Base-by-base conservation (phyloP, 2,113 vertebrate genomes). In the Casuarius casuarius region DNA sequence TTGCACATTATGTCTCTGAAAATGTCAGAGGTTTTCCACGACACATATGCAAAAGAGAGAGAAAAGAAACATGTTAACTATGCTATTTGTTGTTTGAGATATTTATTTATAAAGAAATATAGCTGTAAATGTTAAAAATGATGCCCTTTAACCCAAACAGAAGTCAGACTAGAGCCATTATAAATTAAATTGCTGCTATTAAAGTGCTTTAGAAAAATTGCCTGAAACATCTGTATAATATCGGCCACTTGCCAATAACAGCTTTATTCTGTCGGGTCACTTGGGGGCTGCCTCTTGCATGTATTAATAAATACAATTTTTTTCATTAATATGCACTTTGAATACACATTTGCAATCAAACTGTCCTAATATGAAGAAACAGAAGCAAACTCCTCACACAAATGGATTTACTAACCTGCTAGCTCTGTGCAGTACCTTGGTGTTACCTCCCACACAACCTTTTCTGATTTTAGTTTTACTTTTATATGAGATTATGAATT, bases 131-230 rank as follows among this genome's bases (percentile, higher is more conserved):
- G 97, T 98, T 96, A 97, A 97, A 93, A 98, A 95, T 88, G 83
- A 93, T 92, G 96, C 96, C 97, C 97, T 98, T 97, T 93, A 95
- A 95, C 95, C 95, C 97, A 97, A 98, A 97, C 97, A 95, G 94
- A 98, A 98, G 93, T 90, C 91, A 89, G 5, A 96, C 97, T 97
- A 98, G 97, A 98, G 98, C 98, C 98, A 98, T 98, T 98, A 96
- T 95, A 90, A 98, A 97, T 96, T 89, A 97, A 97, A 96, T 96
- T 98, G 98, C 98, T 98, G 98, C 98, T 98, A 98, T 97, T 97
- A 95, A 98, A 98, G 98, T 98, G 98, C 98, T 98, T 98, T 98
- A 98, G 98, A 98, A 95, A 97, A 98, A 96, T 78, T 98, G 98
- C 97, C 98, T 98, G 97, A 98, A 97, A 97, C 98, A 98, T 97